phyloP scores from a whole-genome alignment of 2,113 vertebrate genomes.

The Amia ocellicauda region DNA sequence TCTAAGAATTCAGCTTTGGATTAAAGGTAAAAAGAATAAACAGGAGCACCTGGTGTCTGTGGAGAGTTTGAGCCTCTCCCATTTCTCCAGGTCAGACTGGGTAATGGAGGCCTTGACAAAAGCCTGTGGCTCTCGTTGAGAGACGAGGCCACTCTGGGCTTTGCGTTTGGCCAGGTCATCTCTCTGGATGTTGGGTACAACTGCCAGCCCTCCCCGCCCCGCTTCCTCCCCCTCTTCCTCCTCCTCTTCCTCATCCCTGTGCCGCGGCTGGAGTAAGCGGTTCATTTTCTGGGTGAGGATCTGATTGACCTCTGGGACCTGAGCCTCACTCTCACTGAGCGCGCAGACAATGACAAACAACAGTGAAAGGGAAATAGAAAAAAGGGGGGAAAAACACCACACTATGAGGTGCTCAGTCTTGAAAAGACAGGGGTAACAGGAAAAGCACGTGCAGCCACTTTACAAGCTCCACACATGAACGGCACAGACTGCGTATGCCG shows the following conservation, averaged over 20 bases:
- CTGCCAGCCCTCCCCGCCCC: slow-evolving; percentile 20
- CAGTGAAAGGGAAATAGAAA: slow-evolving; percentile 39
- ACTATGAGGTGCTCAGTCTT: too few relatives aligned
- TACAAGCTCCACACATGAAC: too few relatives aligned
- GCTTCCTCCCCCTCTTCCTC: slow-evolving; percentile 36
- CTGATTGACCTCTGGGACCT: slow-evolving; percentile 41
- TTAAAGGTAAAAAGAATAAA: too few relatives aligned
- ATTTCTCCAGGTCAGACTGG: slow-evolving; percentile 84
- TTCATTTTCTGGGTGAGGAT: slow-evolving; percentile 47
- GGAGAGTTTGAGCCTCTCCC: slow-evolving; percentile 83
- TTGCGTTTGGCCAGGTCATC: slow-evolving; percentile 75
- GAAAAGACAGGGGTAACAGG: too few relatives aligned
- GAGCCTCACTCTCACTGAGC: slow-evolving; percentile 53
- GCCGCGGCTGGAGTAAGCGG: slow-evolving; percentile 46
- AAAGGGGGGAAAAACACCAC: slow-evolving; percentile 20
- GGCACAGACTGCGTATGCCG: too few relatives aligned
- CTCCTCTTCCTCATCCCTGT: slow-evolving; percentile 43
- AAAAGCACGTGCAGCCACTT: too few relatives aligned
- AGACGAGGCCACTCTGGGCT: slow-evolving; percentile 51
- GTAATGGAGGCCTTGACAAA: slow-evolving; percentile 73
- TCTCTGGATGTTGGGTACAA: slow-evolving; percentile 63
- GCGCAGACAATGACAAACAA: slow-evolving; percentile 28
- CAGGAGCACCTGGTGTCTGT: slow-evolving; percentile 77
- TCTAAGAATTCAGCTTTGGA: too few relatives aligned
- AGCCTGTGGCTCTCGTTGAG: slow-evolving; percentile 55